A percentile compares a stretch with the other conserved stretches of the same genome.
phyloP scores from a whole-genome alignment of 2,797 vertebrate species.

The Carapus acus region DNA sequence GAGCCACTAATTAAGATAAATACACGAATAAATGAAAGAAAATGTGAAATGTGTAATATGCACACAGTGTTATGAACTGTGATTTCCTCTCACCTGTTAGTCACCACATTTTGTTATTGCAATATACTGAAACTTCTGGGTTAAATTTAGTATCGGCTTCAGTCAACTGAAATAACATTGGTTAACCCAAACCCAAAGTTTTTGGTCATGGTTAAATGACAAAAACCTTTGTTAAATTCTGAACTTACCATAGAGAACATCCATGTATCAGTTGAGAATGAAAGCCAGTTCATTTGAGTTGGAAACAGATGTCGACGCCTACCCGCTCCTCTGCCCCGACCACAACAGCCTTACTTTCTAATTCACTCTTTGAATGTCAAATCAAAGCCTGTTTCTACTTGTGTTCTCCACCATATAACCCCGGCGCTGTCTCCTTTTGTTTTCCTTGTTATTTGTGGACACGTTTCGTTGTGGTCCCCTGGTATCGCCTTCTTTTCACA shows the following conservation, averaged over 20 bases:
- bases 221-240: slow-evolving; percentile 28
- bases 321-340: slow-evolving; percentile 29
- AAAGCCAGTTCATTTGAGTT: slow-evolving; percentile 40
- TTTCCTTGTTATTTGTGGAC: slow-evolving; percentile 2
- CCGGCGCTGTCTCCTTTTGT: not conserved
- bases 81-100: too few relatives aligned
- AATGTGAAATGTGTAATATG: too few relatives aligned
- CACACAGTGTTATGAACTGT: too few relatives aligned
- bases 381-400: slow-evolving; percentile 7
- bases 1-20: too few relatives aligned
- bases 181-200: slow-evolving; percentile 26
- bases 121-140: not conserved
- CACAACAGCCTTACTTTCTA: slow-evolving; percentile 29
- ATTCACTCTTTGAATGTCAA: slow-evolving; percentile 24
- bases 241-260: slow-evolving; percentile 30
- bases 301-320: slow-evolving; percentile 49
- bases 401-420: slow-evolving; percentile 13
- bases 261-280: slow-evolving; percentile 29
- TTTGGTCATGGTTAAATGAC: slow-evolving; percentile 34
- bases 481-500: not conserved
- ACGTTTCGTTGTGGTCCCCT: not conserved
- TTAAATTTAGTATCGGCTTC: slow-evolving; percentile 20
- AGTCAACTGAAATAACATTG: slow-evolving; percentile 24
- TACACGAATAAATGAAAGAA: too few relatives aligned
- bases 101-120: too few relatives aligned